Evolutionary conservation across 2,888 invertebrate genomes (phyloP), one percentile per base, ranked within the genome.

Genomic region (Sinotaia quadrata): DNA sequence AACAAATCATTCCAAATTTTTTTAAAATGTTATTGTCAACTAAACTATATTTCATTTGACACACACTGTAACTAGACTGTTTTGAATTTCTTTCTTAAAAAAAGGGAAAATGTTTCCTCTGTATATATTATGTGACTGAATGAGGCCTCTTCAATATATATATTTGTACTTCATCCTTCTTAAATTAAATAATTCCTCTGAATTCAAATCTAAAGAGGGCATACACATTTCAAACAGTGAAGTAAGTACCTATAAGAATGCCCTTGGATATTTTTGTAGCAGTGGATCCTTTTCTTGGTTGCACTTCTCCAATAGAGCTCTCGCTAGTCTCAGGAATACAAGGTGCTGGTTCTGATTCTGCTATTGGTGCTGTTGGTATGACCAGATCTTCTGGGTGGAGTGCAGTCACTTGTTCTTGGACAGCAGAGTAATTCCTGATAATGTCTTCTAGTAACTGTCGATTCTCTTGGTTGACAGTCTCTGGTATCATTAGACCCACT

Each of bases 251-350:
- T 75, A 79, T 80, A 24, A 88, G 82, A 62, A 90, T 83, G 61
- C 90, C 89, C 75, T 85, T 84, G 2, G 90, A 87, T 29, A 90
- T 88, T 77, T 87, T 88, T 7, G 85, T 81, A 68, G 78, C 85
- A 37, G 67, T 75, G 21, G 74, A 71, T 31, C 71, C 62, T 52
- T 66, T 68, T n/a, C 49, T 56, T 54, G 61, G 27, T 1, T 1
- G 36, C 24, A 34, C 34, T 33, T 65, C 36, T 7, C 33, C 36
- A 47, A 58, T 59, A 36, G 18, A 34, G n/a, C 18, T 24, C 31
- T 44, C 44, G n/a, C n/a, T n/a, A 47, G 61, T n/a, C 12, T 31
- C 44, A 24, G 34, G 15, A 41, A 27, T 36, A 8, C 4, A 21
- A 10, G 47, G 27, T 1, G 47, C 57, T 33, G 71, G n/a, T 67